A percentile compares a stretch with the other conserved stretches of the same genome.
Conservation (phyloP, 2,888 invertebrate species). For the Mythimna pallens region DNA sequence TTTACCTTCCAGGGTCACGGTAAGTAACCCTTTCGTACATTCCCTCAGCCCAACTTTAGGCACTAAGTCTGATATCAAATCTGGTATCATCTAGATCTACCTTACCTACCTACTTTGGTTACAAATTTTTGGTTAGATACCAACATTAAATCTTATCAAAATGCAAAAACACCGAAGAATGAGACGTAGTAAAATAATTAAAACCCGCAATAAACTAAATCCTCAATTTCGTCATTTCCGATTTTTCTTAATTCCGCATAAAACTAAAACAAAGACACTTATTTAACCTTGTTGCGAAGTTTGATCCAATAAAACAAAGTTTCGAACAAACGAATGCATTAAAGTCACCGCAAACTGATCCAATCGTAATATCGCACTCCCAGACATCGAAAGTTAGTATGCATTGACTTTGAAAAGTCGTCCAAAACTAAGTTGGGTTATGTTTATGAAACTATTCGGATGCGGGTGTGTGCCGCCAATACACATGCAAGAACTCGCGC, state of each 20-base stretch:
- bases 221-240: slow-evolving; percentile 1
- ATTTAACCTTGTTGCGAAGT: slow-evolving; percentile 85
- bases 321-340: slow-evolving; percentile 90
- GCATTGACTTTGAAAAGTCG: slow-evolving; percentile 91
- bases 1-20: too few relatives aligned
- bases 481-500: slow-evolving; percentile 90
- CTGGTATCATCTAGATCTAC: too few relatives aligned
- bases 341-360: slow-evolving; percentile 89
- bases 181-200: neutral
- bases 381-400: slow-evolving; percentile 91
- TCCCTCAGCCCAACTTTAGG: too few relatives aligned
- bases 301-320: slow-evolving; percentile 88
- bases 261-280: slow-evolving; percentile 80
- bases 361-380: slow-evolving; percentile 90
- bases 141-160: too few relatives aligned
- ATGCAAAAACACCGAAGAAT: neutral
- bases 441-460: slow-evolving; percentile 91
- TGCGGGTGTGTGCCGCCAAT: slow-evolving; percentile 89
- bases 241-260: slow-evolving; percentile 38
- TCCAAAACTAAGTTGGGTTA: slow-evolving; percentile 91
- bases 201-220: slow-evolving; percentile 5
- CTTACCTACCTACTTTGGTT: too few relatives aligned
- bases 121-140: too few relatives aligned
- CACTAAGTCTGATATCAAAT: too few relatives aligned
- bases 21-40: too few relatives aligned